Evolutionary conservation across 2,113 vertebrate species (phyloP).

Genomic region (Antechinus stuartii): DNA sequence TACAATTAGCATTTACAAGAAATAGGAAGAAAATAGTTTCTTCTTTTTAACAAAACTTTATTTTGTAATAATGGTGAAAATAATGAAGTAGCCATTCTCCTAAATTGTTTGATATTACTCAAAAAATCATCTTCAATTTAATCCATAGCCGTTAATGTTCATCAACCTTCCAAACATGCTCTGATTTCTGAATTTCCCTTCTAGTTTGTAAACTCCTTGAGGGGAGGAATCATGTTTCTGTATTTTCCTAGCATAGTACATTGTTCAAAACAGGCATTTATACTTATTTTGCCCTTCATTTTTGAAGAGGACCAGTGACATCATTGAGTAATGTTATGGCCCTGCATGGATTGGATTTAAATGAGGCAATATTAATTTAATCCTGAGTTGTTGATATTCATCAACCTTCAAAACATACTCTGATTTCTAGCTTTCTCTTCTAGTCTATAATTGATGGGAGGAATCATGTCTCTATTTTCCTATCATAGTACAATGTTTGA

Average conservation of each 20-base stretch:
- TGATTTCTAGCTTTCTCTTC: too few species aligned
- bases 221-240: not conserved
- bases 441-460: too few species aligned
- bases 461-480: too few species aligned
- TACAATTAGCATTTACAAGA: not conserved
- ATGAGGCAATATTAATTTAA: too few species aligned
- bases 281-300: not conserved
- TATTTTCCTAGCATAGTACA: not conserved
- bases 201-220: not conserved
- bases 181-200: not conserved
- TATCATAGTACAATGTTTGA: not conserved
- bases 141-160: not conserved
- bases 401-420: too few species aligned
- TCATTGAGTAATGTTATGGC: too few species aligned
- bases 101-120: not conserved
- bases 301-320: too few species aligned
- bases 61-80: not conserved
- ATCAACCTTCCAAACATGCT: not conserved
- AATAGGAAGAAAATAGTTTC: not conserved
- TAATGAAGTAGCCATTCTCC: not conserved
- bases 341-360: not conserved
- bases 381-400: too few species aligned
- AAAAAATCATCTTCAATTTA: not conserved
- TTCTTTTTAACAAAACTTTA: not conserved
- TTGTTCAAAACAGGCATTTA: not conserved